Evolutionary conservation across 2,113 vertebrate genomes (phyloP).

Genomic region (Heterotilapia buettikoferi): DNA sequence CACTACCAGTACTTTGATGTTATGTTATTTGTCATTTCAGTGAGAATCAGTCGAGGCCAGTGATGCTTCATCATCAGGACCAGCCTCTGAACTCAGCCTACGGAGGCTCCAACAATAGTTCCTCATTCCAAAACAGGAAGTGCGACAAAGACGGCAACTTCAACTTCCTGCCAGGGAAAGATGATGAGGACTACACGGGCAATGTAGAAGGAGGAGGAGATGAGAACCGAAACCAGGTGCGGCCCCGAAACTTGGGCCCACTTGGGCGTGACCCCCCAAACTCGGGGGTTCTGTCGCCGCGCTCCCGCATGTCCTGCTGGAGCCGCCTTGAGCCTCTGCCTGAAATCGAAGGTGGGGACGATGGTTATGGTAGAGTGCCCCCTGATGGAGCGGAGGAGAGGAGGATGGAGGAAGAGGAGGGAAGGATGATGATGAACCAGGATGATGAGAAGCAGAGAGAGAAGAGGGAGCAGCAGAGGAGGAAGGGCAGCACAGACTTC

Average conservation of each 20-base stretch:
- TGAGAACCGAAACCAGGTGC: slow-evolving; percentile 82
- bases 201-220: slow-evolving; percentile 68
- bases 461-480: slow-evolving; percentile 11
- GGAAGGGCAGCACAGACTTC: slow-evolving; percentile 31
- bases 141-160: slow-evolving; percentile 84
- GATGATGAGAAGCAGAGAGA: slow-evolving; percentile 8
- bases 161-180: slow-evolving; percentile 80
- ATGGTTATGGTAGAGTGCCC: slow-evolving; percentile 76
- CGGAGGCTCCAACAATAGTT: background rate
- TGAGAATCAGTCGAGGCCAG: slow-evolving; percentile 62
- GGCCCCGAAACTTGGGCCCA: slow-evolving; percentile 33
- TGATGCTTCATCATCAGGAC: slow-evolving; percentile 76
- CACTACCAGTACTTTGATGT: background rate
- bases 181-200: background rate
- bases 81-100: slow-evolving; percentile 55
- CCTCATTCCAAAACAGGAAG: slow-evolving; percentile 52
- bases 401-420: slow-evolving; percentile 59
- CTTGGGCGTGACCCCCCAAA: slow-evolving; percentile 39
- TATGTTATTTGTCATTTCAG: slow-evolving; percentile 27
- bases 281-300: slow-evolving; percentile 43
- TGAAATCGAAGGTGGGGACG: slow-evolving; percentile 68
- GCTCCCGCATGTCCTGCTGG: slow-evolving; percentile 68
- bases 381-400: slow-evolving; percentile 84
- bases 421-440: slow-evolving; percentile 12
- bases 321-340: slow-evolving; percentile 70